A percentile compares a stretch with the other conserved stretches of the same genome.
phyloP scores from a whole-genome alignment of 2,113 vertebrate genomes.

The Sitta europaea region DNA sequence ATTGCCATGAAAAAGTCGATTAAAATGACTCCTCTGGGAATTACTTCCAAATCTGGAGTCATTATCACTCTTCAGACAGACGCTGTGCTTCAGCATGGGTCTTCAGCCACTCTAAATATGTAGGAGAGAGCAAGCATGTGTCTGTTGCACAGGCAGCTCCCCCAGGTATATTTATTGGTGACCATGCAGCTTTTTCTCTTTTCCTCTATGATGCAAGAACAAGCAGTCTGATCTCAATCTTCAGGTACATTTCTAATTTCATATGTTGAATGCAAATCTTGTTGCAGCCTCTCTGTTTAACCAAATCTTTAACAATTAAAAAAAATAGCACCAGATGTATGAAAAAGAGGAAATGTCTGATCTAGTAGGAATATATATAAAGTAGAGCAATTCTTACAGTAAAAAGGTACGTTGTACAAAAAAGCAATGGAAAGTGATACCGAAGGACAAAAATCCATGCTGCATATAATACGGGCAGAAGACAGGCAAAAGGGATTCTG shows the following conservation, averaged over 20 bases:
- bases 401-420: constrained; percentile 69
- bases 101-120: not conserved
- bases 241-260: not conserved
- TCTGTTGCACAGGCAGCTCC: not conserved
- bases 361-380: constrained; percentile 71
- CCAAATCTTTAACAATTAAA: constrained; percentile 63
- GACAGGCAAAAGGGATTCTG: constrained; percentile 46
- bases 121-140: not conserved
- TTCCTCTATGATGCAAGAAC: not conserved
- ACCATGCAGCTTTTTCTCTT: not conserved
- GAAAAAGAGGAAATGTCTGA: constrained; percentile 72
- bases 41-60: constrained; percentile 36
- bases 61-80: constrained; percentile 28
- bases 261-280: not conserved
- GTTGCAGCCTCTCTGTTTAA: constrained; percentile 53
- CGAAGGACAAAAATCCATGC: constrained; percentile 50
- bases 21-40: constrained; percentile 29
- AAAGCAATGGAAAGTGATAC: constrained; percentile 56
- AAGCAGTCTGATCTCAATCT: not conserved
- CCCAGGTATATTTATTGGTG: not conserved
- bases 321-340: constrained; percentile 76
- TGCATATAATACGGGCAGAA: constrained; percentile 29
- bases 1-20: constrained; percentile 63
- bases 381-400: constrained; percentile 64
- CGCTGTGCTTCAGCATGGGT: not conserved